phyloP scores from a whole-genome alignment of 2,797 vertebrate species.

The Tolypeutes matacus region DNA sequence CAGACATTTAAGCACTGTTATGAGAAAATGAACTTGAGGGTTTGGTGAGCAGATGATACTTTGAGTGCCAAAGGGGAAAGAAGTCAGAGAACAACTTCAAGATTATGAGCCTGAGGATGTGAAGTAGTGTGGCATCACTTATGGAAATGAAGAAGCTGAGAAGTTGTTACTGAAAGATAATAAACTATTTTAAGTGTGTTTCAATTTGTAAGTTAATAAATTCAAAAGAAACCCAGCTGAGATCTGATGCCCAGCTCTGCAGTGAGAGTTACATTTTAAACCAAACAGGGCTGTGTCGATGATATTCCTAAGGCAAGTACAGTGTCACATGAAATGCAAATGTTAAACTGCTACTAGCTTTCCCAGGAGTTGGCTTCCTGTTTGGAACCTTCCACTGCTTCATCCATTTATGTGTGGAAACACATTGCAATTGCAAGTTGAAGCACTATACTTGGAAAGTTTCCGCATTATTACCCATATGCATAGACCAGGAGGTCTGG shows the following conservation, averaged over 20 bases:
- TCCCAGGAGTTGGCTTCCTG: conserved; percentile 79
- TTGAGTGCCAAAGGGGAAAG: not conserved
- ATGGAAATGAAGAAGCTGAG: conserved; percentile 15
- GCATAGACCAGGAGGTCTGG: not conserved
- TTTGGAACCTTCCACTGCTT: conserved; percentile 57
- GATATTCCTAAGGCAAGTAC: conserved; percentile 56
- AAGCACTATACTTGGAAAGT: not conserved
- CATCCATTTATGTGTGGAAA: conserved; percentile 72
- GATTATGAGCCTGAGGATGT: not conserved
- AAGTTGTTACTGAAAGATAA: conserved; percentile 50
- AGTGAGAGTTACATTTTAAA: conserved; percentile 78
- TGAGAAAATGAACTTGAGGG: not conserved
- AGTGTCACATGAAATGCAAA: conserved; percentile 82
- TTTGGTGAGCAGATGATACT: not conserved
- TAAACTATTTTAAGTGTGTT: conserved; percentile 64
- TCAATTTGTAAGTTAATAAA: conserved; percentile 78
- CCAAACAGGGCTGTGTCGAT: conserved; percentile 59
- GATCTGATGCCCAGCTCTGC: conserved; percentile 52
- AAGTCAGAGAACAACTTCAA: not conserved
- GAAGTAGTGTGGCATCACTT: not conserved
- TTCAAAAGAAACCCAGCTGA: conserved; percentile 74
- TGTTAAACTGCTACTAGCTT: conserved; percentile 63
- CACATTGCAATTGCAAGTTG: not conserved
- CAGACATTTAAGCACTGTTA: rapidly evolving
- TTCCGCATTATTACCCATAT: not conserved